Conservation (phyloP, 2,888 invertebrate species). For the Periphyllus acericola region DNA sequence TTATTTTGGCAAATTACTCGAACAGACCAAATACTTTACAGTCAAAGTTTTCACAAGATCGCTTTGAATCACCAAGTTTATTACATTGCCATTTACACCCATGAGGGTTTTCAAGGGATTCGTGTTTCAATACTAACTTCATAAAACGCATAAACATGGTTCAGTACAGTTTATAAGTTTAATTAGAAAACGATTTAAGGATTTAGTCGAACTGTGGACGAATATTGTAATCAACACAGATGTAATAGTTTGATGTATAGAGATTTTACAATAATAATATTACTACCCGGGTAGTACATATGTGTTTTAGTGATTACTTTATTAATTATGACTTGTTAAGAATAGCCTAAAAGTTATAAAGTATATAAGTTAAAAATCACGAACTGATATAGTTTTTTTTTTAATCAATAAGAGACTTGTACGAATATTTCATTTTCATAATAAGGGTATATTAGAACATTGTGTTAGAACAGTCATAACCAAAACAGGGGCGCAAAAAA, state of each 20-base stretch:
- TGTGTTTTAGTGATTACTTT: too few relatives aligned
- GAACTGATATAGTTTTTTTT: background rate
- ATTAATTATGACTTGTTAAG: background rate
- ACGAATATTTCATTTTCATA: background rate
- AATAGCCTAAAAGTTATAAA: background rate
- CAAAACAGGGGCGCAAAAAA: too few relatives aligned
- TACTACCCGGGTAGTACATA: background rate
- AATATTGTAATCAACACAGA: conserved; percentile 26
- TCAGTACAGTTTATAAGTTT: conserved; percentile 45
- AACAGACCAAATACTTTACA: conserved; percentile 38
- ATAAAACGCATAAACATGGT: conserved; percentile 33
- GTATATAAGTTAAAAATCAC: too few relatives aligned
- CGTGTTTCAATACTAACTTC: conserved; percentile 36
- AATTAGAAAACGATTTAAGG: conserved; percentile 47
- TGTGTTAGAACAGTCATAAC: too few relatives aligned
- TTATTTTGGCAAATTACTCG: conserved; percentile 36
- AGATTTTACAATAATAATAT: conserved; percentile 26
- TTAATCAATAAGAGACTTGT: background rate
- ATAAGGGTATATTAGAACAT: too few relatives aligned
- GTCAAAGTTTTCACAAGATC: conserved; percentile 28
- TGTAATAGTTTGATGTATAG: background rate
- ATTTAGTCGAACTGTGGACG: conserved; percentile 10
- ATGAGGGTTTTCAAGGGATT: conserved; percentile 39
- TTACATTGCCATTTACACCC: conserved; percentile 47
- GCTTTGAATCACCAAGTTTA: conserved; percentile 46